Evolutionary conservation across 2,113 vertebrate genomes (phyloP).

Genomic region (Gasterosteus nipponicus): DNA sequence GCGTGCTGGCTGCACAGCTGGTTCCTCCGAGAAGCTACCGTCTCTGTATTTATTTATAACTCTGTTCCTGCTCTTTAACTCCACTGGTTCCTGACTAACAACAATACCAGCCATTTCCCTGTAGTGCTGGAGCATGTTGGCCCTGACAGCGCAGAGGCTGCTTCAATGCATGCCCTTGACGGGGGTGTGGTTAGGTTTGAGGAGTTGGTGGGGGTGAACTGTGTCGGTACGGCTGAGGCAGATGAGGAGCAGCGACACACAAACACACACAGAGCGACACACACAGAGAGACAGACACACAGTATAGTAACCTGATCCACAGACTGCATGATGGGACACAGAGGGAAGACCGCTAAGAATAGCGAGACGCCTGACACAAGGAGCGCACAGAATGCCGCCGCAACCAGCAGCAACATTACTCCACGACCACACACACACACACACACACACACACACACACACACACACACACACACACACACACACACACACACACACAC

Average conservation of each 20-base stretch:
- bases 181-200: constrained; percentile 35
- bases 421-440: constrained; percentile 48
- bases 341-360: constrained; percentile 75
- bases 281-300: constrained; percentile 17
- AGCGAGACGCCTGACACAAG: constrained; percentile 67
- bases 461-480: neutral
- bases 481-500: no score
- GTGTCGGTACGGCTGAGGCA: constrained; percentile 20
- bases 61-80: constrained; percentile 49
- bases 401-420: constrained; percentile 38
- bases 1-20: constrained; percentile 9
- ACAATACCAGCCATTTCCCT: constrained; percentile 67
- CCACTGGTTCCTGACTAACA: constrained; percentile 55
- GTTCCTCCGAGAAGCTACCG: constrained; percentile 45
- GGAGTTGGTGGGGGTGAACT: neutral
- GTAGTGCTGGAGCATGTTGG: constrained; percentile 46
- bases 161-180: constrained; percentile 32
- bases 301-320: constrained; percentile 75
- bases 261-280: no score
- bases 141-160: constrained; percentile 40
- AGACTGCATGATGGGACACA: constrained; percentile 74
- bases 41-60: constrained; percentile 69
- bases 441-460: constrained; percentile 13
- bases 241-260: constrained; percentile 32
- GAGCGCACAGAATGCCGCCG: constrained; percentile 32